phyloP scores from a whole-genome alignment of 2,888 invertebrate genomes.

The Athalia cordata region DNA sequence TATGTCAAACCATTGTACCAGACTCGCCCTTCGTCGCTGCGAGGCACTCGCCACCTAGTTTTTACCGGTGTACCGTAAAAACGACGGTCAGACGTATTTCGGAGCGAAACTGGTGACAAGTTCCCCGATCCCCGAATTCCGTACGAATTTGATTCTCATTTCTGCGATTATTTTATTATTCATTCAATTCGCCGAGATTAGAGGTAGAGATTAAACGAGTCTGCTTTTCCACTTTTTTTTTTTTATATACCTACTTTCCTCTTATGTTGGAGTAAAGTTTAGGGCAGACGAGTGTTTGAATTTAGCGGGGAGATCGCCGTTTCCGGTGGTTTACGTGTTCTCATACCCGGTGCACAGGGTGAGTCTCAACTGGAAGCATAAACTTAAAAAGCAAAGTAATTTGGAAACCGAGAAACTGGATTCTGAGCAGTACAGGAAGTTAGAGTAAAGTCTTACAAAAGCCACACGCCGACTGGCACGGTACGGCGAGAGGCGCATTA shows the following conservation, averaged over 20 bases:
- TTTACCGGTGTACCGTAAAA: constrained; percentile 48
- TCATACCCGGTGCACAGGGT: not conserved
- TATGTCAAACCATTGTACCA: constrained; percentile 68
- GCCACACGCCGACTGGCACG: constrained; percentile 18
- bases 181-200: too few species aligned
- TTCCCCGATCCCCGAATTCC: not conserved
- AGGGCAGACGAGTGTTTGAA: too few species aligned
- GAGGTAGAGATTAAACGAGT: too few species aligned
- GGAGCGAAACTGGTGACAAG: not conserved
- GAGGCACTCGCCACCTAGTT: constrained; percentile 50
- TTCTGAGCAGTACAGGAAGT: constrained; percentile 33
- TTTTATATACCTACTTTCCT: too few species aligned
- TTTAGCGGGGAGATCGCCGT: not conserved
- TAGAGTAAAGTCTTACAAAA: constrained; percentile 40
- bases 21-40: constrained; percentile 50
- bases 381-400: constrained; percentile 40
- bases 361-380: not conserved
- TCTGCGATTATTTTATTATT: not conserved
- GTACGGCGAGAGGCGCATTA: constrained; percentile 5
- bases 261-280: too few species aligned
- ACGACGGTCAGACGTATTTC: constrained; percentile 38
- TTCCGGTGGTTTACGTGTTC: not conserved
- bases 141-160: constrained; percentile 15
- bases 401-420: constrained; percentile 13
- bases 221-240: too few species aligned